Percentiles rank a stretch among this genome's conserved stretches.
Evolutionary conservation across 2,888 invertebrate genomes (phyloP).

Genomic region (Pheosia tremula): DNA sequence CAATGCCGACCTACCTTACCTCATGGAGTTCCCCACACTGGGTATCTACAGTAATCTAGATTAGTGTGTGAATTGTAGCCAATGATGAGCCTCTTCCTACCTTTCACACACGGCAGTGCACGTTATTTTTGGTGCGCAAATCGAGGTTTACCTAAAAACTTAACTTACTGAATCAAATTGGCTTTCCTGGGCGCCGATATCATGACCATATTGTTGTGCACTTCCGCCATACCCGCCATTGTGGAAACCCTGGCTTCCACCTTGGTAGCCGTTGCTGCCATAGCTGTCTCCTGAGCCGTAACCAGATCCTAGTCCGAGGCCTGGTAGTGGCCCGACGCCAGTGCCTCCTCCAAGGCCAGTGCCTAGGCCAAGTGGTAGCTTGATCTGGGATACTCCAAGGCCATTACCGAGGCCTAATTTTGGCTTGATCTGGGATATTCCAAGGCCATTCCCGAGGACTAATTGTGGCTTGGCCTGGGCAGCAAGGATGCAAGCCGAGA

Average conservation of each 20-base stretch:
- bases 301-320: constrained; percentile 5
- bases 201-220: constrained; percentile 1
- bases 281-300: constrained; percentile 17
- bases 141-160: not conserved
- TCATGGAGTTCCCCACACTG: no score
- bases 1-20: no score
- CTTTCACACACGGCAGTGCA: no score
- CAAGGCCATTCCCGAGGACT: not conserved
- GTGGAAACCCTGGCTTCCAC: constrained; percentile 12
- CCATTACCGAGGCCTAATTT: not conserved
- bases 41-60: no score
- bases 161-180: constrained; percentile 25
- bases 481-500: constrained; percentile 16
- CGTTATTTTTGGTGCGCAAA: no score
- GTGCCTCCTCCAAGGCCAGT: constrained; percentile 1
- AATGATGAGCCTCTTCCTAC: no score
- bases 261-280: constrained; percentile 14
- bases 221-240: constrained; percentile 17
- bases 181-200: constrained; percentile 14
- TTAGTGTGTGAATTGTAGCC: no score
- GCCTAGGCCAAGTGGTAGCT: not conserved
- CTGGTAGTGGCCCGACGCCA: constrained; percentile 4
- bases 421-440: constrained; percentile 21
- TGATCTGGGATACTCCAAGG: not conserved
- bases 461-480: constrained; percentile 25